These are phyloP conservation scores for Hydropsyche tenuis DNA, from an alignment of 1,140 invertebrate genomes.

Conservation along the genomic window DNA sequence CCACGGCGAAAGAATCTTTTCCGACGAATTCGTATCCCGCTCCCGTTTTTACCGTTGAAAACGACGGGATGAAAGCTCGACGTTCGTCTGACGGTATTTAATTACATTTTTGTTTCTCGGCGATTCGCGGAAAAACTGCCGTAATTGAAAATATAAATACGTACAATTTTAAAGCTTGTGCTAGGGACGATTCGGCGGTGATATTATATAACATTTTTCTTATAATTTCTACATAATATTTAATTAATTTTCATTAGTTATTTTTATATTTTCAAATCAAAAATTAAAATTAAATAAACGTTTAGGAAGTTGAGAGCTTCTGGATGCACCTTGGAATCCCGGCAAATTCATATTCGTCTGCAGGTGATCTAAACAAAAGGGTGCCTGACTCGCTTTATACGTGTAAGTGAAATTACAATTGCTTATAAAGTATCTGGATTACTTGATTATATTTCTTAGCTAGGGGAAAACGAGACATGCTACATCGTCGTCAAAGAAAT, in stretches of 20 bases:
- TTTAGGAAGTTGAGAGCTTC: background rate
- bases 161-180: too few species aligned
- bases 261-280: too few species aligned
- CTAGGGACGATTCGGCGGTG: too few species aligned
- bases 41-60: background rate
- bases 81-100: background rate
- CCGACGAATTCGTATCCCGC: background rate
- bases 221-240: too few species aligned
- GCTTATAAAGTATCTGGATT: background rate
- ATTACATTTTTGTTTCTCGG: background rate
- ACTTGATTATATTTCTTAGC: too few species aligned
- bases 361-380: background rate
- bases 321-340: background rate
- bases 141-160: too few species aligned
- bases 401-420: conserved; percentile 6
- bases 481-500: too few species aligned
- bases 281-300: too few species aligned
- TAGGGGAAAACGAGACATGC: background rate
- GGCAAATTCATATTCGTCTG: background rate
- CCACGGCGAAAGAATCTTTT: conserved; percentile 16
- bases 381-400: background rate
- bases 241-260: too few species aligned
- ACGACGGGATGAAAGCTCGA: background rate
- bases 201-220: too few species aligned
- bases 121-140: background rate